phyloP scores from a whole-genome alignment of 2,113 vertebrate genomes.

The Takifugu flavidus region DNA sequence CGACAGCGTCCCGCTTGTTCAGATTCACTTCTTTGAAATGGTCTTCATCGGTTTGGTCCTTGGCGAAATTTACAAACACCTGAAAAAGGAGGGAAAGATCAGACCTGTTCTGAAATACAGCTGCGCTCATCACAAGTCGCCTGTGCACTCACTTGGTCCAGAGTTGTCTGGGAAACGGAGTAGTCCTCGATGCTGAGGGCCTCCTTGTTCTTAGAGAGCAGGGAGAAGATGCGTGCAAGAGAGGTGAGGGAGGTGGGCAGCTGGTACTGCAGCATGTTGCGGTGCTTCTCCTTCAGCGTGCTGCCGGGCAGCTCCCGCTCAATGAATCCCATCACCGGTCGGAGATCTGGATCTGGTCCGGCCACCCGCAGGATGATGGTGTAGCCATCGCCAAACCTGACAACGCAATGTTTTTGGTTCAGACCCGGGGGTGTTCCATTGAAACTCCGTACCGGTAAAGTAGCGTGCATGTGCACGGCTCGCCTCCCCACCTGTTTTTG shows the following conservation, averaged over 20 bases:
- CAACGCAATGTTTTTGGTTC: background rate
- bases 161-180: constrained; percentile 97
- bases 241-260: constrained; percentile 89
- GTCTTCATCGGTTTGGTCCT: constrained; percentile 99
- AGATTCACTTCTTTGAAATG: constrained; percentile 90
- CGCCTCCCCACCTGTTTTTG: constrained; percentile 84
- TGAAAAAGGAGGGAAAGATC: constrained; percentile 54
- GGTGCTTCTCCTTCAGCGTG: constrained; percentile 93
- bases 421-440: too few relatives aligned
- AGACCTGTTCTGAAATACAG: background rate
- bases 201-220: constrained; percentile 92
- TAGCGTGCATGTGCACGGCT: too few relatives aligned
- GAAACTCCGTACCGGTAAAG: background rate
- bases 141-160: constrained; percentile 91
- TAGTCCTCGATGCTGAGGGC: constrained; percentile 96
- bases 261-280: constrained; percentile 98
- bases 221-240: constrained; percentile 91
- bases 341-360: constrained; percentile 85
- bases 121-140: too few relatives aligned
- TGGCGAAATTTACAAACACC: constrained; percentile 99
- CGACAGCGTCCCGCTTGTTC: constrained; percentile 88
- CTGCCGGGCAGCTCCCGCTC: constrained; percentile 89
- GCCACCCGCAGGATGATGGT: constrained; percentile 93
- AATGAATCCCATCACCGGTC: constrained; percentile 90
- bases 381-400: constrained; percentile 95